A percentile compares a stretch with the other conserved stretches of the same genome.
These are phyloP conservation scores for Drosophila trapezifrons DNA, from an alignment of 1,140 invertebrate species.

Conservation along the genomic window DNA sequence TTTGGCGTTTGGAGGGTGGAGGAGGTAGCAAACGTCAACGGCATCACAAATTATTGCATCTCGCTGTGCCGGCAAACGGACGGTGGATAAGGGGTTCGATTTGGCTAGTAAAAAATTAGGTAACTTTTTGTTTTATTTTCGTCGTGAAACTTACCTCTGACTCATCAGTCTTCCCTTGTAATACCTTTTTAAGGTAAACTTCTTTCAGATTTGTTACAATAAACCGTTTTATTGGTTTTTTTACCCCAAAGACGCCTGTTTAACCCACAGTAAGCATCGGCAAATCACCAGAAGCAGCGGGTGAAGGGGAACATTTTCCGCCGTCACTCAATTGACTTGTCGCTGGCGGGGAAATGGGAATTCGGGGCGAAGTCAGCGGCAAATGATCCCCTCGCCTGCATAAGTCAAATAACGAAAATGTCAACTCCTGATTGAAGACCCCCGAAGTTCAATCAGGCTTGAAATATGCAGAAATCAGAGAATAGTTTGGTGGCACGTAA, in stretches of 20 bases:
- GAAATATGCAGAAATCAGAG: constrained; percentile 32
- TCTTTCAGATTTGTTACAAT: neutral
- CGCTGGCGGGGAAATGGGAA: constrained; percentile 18
- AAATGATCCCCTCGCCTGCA: constrained; percentile 21
- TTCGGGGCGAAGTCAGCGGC: constrained; percentile 20
- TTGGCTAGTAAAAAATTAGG: neutral
- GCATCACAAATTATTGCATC: constrained; percentile 74
- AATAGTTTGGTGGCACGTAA: neutral
- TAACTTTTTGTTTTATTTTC: neutral
- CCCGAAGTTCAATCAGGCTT: constrained; percentile 34
- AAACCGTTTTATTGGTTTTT: neutral
- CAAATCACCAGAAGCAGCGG: neutral
- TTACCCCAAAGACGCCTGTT: neutral
- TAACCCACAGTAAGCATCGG: constrained; percentile 21
- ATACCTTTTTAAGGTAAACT: too few relatives aligned
- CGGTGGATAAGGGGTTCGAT: constrained; percentile 1
- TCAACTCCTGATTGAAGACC: constrained; percentile 46
- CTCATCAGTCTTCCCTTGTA: too few relatives aligned
- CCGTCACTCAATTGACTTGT: constrained; percentile 68
- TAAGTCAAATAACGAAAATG: constrained; percentile 50
- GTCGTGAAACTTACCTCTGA: neutral
- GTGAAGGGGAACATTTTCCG: constrained; percentile 21
- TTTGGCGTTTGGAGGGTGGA: neutral
- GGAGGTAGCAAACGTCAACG: constrained; percentile 27
- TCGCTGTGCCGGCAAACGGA: constrained; percentile 24